Evolutionary conservation across 2,888 invertebrate species (phyloP), one percentile per base, ranked within the genome.

Genomic region (Spilosoma lubricipeda): DNA sequence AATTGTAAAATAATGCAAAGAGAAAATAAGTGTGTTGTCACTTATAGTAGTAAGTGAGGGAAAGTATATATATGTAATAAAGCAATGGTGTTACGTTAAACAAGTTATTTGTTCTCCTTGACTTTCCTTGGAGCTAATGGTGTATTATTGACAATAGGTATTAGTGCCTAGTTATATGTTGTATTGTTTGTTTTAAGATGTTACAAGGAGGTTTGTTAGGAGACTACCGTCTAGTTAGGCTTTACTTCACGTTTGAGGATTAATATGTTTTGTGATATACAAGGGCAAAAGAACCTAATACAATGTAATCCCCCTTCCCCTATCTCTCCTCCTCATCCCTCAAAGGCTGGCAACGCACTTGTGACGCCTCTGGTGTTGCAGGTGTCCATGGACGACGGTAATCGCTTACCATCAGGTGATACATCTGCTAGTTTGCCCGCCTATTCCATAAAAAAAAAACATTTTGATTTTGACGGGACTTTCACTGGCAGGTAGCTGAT

Each of bases 11-110:
- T 68, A 65, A 73, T 73, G 67, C 63, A 71, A 77, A 81, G 69
- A 79, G 80, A 82, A 84, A 82, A 77, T 30, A 52, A 69, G 48
- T 69, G 69, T 70, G 56, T 65, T n/a, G 52, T 63, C 71, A 65
- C 59, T 75, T 64, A 15, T 36, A 68, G 72, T 82, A 59, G 56
- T 27, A 76, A 63, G 64, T 76, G 48, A 73, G 74, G 70, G 76
- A 82, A 84, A 82, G 77, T 18, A n/a, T 56, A 56, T 56, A 56
- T n/a, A 11, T 56, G 30, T 68, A 68, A 73, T 73, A 71, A 79
- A 73, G 73, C 59, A 64, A 36, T 67, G 69, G 67, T 74, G 36
- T 69, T 56, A 67, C 74, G 76, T 77, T 74, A 75, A 77, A 69
- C 75, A 82, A 84, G 82, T 77, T 77, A 78, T 74, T 67, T 63